These are phyloP conservation scores for Sepiola atlantica DNA, from an alignment of 2,888 invertebrate species.

Conservation along the genomic window DNA sequence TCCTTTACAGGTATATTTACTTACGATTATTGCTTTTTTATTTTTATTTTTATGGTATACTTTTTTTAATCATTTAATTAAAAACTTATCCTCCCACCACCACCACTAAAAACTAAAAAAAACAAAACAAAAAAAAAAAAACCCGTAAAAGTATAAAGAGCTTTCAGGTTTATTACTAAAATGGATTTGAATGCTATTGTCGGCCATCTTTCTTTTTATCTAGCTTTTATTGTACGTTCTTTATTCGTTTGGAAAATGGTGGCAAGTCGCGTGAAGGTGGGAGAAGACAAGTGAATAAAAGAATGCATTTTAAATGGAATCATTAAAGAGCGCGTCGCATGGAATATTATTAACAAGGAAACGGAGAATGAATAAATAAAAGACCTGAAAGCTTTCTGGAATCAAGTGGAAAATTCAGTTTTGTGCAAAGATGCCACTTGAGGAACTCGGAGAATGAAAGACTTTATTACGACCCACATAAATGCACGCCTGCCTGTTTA, in stretches of 20 bases:
- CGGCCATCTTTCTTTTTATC: neutral
- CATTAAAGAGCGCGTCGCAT: neutral
- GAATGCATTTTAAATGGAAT: neutral
- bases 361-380: neutral
- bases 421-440: neutral
- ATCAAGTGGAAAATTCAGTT: neutral
- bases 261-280: neutral
- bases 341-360: constrained; percentile 32
- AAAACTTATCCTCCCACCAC: too few relatives aligned
- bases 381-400: neutral
- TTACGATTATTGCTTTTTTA: neutral
- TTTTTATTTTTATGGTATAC: neutral
- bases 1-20: neutral
- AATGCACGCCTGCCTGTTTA: neutral
- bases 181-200: neutral
- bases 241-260: neutral
- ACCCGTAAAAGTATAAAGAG: neutral
- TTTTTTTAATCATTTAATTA: constrained; percentile 5
- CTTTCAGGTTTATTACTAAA: neutral
- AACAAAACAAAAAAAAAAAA: neutral
- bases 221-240: neutral
- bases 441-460: neutral
- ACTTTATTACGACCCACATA: neutral
- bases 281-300: neutral
- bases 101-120: too few relatives aligned